These are phyloP conservation scores for Gymnoscelis rufifasciata DNA, from an alignment of 2,888 invertebrate genomes.

Conservation along the genomic window DNA sequence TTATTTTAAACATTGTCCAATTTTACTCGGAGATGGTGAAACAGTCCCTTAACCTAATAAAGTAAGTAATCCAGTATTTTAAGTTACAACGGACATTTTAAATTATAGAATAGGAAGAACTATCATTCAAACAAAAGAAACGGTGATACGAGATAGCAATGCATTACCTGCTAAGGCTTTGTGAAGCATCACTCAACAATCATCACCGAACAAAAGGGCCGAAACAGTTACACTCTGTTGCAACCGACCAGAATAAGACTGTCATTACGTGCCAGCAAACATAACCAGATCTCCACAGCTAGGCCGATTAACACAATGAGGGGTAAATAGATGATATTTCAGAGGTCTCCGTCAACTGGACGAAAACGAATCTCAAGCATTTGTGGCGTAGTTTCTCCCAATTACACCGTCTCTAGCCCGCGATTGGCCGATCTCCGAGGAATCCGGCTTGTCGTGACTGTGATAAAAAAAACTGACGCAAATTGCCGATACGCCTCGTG, in stretches of 20 bases:
- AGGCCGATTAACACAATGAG: constrained; percentile 23
- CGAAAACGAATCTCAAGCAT: constrained; percentile 61
- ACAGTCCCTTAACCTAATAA: no score
- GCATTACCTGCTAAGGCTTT: constrained; percentile 46
- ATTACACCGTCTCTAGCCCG: constrained; percentile 72
- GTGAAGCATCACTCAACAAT: constrained; percentile 61
- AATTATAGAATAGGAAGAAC: no score
- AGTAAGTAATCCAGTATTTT: no score
- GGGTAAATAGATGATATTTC: constrained; percentile 40
- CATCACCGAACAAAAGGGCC: constrained; percentile 66
- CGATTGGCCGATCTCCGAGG: constrained; percentile 68
- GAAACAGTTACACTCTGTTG: constrained; percentile 60
- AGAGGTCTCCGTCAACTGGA: constrained; percentile 52
- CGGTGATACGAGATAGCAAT: constrained; percentile 49
- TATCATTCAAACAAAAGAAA: constrained; percentile 7
- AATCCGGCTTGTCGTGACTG: constrained; percentile 77
- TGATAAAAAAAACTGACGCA: constrained; percentile 76
- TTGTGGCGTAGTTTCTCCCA: constrained; percentile 75
- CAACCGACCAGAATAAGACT: constrained; percentile 47
- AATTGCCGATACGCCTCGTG: constrained; percentile 78
- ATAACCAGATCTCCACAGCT: constrained; percentile 39
- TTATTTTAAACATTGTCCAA: no score
- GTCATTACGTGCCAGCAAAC: constrained; percentile 59
- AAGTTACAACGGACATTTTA: no score
- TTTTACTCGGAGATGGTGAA: no score